Base-by-base conservation (phyloP, 2,888 invertebrate genomes). In the Tetrapedia diversipes region DNA sequence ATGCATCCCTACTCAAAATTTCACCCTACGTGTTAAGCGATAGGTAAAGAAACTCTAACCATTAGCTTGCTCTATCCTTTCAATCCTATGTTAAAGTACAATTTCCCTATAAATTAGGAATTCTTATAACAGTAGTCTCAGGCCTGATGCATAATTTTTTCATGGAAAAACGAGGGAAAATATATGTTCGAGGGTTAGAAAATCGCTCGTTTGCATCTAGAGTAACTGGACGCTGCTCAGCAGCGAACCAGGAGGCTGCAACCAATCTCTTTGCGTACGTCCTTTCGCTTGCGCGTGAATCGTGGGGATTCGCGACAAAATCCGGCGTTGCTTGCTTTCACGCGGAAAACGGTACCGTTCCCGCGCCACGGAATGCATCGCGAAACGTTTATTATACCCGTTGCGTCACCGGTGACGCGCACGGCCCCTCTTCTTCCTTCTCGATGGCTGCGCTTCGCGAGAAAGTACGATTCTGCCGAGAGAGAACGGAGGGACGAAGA, bases 281-380 rank as follows among this genome's bases (percentile, higher is more conserved):
- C 77, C 77, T 77, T 77, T 77, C 77, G 77, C 68, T 29, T n/a
- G 57, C 57, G 57, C 39, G 49, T 61, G 65, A 47, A 76, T 59
- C 51, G 61, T 10, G 24, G 19, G 8, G 68, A 68, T 76, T 60
- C 47, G 54, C 77, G 41, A 64, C 29, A 49, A 64, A 59, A 59
- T 59, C 59, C 51, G 24, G 41, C n/a, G 29, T 43, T n/a, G 32
- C 10, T 56, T 64, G 77, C 77, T 77, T 77, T 77, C 77, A 76
- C 77, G 77, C 60, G 59, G 77, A 77, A 74, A 75, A 77, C 77
- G 77, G 77, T 60, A 77, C 76, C 54, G 57, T 76, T 56, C 67
- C 43, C 56, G 29, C 39, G 14, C 14, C 22, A 16, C 41, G 74
- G 74, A 74, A 74, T 51, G 63, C 56, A 22, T 54, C 29, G 34